Evolutionary conservation across 1,140 invertebrate species (phyloP).

Genomic region (Batillaria attramentaria): DNA sequence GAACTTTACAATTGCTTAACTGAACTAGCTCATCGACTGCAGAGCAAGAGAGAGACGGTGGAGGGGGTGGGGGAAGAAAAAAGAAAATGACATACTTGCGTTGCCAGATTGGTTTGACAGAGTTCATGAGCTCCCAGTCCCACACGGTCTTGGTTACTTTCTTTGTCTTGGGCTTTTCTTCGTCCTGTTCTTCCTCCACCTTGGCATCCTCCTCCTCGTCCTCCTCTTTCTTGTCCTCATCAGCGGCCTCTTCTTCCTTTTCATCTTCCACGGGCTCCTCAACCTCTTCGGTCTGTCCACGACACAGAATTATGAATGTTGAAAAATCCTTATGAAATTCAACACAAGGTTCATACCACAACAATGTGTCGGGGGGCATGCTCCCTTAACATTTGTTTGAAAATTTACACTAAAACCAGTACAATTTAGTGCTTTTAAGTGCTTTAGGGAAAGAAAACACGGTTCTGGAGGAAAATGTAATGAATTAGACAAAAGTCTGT

Average conservation of each 20-base stretch:
- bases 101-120: slow-evolving; percentile 98
- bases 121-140: slow-evolving; percentile 99
- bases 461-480: too few relatives aligned
- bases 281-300: slow-evolving; percentile 78
- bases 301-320: neutral
- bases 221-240: slow-evolving; percentile 63
- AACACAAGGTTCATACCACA: too few relatives aligned
- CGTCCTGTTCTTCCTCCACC: slow-evolving; percentile 76
- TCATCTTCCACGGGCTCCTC: slow-evolving; percentile 70
- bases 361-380: neutral
- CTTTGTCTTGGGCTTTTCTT: slow-evolving; percentile 81
- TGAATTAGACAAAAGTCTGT: too few relatives aligned
- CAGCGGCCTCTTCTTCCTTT: slow-evolving; percentile 73
- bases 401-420: too few relatives aligned
- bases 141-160: slow-evolving; percentile 95
- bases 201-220: slow-evolving; percentile 73
- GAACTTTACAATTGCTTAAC: too few relatives aligned
- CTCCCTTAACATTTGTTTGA: too few relatives aligned
- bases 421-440: too few relatives aligned
- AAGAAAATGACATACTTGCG: slow-evolving; percentile 78
- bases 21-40: neutral
- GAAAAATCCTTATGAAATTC: neutral
- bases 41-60: neutral
- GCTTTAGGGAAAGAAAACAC: too few relatives aligned
- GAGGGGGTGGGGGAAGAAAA: too few relatives aligned